phyloP scores from a whole-genome alignment of 2,797 vertebrate species.

The Octomys mimax region DNA sequence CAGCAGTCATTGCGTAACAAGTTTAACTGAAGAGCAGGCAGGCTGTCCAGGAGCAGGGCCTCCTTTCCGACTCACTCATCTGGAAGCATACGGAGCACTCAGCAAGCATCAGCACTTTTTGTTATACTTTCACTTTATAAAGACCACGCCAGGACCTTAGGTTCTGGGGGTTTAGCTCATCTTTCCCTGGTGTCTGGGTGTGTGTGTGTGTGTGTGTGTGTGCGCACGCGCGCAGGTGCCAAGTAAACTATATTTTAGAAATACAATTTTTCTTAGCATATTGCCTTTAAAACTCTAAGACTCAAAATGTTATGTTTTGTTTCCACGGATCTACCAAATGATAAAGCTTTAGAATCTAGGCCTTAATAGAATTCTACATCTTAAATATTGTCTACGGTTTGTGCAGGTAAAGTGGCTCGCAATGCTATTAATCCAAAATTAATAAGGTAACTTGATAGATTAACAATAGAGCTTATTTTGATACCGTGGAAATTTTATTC shows the following conservation, averaged over 20 bases:
- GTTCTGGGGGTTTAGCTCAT: neutral
- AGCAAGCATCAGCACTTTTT: neutral
- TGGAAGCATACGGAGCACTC: neutral
- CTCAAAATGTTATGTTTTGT: neutral
- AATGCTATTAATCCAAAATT: neutral
- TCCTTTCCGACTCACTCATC: neutral
- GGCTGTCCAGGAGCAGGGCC: neutral
- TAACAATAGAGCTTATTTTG: neutral
- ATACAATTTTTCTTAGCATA: slow-evolving; percentile 12
- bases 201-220: too few relatives aligned
- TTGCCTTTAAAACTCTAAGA: neutral
- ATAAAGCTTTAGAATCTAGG: neutral
- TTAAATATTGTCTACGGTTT: neutral
- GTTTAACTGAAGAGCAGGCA: neutral
- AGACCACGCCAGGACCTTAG: neutral
- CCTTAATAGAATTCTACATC: neutral
- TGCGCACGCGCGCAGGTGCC: neutral
- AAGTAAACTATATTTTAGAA: slow-evolving; percentile 4
- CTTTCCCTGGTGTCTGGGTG: neutral
- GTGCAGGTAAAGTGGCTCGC: neutral
- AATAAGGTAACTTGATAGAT: neutral
- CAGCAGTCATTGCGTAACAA: neutral
- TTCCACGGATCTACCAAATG: neutral
- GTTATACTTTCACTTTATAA: neutral
- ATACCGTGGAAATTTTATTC: neutral